phyloP scores from a whole-genome alignment of 2,797 vertebrate genomes.

The Micromesistius poutassou region DNA sequence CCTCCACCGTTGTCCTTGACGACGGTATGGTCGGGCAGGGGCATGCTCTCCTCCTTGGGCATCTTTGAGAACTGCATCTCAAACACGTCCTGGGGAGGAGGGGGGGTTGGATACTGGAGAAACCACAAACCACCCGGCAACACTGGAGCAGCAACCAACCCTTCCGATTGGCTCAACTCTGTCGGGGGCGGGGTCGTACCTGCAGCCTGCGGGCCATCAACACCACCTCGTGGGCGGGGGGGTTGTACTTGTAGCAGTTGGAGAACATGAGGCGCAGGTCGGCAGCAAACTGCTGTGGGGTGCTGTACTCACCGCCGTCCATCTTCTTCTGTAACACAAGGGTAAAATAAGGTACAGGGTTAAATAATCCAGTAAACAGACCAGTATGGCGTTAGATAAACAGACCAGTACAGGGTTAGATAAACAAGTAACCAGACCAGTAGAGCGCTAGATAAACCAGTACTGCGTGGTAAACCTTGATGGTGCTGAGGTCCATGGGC shows the following conservation, averaged over 20 bases:
- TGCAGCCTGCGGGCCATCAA: conserved; percentile 88
- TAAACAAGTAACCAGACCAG: too few species aligned
- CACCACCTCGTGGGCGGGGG: conserved; percentile 83
- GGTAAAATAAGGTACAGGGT: not conserved
- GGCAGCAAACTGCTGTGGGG: conserved; percentile 82
- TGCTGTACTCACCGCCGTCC: conserved; percentile 79
- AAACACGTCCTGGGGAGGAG: conserved; percentile 84
- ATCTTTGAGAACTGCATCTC: conserved; percentile 83
- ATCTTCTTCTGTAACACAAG: conserved; percentile 80
- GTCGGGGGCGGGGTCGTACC: conserved; percentile 59
- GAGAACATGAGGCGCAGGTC: conserved; percentile 92
- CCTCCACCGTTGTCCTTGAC: not conserved
- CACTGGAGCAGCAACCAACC: too few species aligned
- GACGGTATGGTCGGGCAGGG: conserved; percentile 30
- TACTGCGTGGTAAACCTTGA: conserved; percentile 72
- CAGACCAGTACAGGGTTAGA: not conserved
- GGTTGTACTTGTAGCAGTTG: conserved; percentile 86
- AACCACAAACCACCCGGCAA: not conserved
- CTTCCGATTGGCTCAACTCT: too few species aligned
- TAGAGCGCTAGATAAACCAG: not conserved
- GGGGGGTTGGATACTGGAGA: not conserved
- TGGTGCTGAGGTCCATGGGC: conserved; percentile 83
- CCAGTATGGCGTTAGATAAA: too few species aligned
- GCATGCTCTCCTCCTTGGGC: conserved; percentile 64
- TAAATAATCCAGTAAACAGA: too few species aligned